phyloP scores from a whole-genome alignment of 1,140 invertebrate genomes.

The Babylonia areolata region DNA sequence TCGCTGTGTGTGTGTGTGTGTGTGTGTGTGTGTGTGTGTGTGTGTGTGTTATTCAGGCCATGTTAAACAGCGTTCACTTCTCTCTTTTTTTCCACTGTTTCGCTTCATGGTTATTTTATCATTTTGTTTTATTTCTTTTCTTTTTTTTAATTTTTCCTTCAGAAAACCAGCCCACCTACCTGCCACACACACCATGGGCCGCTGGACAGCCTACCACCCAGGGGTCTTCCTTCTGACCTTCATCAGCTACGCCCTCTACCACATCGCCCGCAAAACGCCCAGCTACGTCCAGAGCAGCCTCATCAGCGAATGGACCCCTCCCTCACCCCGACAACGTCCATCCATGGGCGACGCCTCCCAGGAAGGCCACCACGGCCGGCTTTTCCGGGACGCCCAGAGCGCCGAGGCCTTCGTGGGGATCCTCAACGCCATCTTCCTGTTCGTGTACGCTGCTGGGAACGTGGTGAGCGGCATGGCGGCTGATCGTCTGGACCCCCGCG shows the following conservation, averaged over 20 bases:
- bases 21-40: too few relatives aligned
- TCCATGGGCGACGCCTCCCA: background rate
- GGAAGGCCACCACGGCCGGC: background rate
- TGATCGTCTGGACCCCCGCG: background rate
- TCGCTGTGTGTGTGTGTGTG: too few relatives aligned
- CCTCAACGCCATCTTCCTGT: constrained; percentile 78
- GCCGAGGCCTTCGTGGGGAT: constrained; percentile 76
- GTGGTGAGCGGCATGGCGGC: background rate
- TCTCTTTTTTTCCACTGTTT: too few relatives aligned
- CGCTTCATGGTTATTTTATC: too few relatives aligned
- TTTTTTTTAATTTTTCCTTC: too few relatives aligned
- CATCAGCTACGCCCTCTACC: constrained; percentile 5
- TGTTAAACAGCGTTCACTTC: too few relatives aligned
- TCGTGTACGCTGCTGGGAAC: constrained; percentile 75
- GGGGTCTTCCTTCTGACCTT: constrained; percentile 1
- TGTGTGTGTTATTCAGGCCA: too few relatives aligned
- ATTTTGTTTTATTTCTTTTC: too few relatives aligned
- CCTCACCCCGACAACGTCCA: too few relatives aligned
- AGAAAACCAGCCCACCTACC: too few relatives aligned
- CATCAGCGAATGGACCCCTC: constrained; percentile 7
- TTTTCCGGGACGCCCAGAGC: constrained; percentile 72
- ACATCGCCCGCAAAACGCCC: background rate
- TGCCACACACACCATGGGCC: constrained; percentile 15
- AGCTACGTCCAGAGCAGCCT: constrained; percentile 9
- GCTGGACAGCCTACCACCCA: background rate